Percentiles rank a stretch among this genome's conserved stretches.
Evolutionary conservation across 2,797 vertebrate genomes (phyloP).

Genomic region (Ctenopoma multispine): DNA sequence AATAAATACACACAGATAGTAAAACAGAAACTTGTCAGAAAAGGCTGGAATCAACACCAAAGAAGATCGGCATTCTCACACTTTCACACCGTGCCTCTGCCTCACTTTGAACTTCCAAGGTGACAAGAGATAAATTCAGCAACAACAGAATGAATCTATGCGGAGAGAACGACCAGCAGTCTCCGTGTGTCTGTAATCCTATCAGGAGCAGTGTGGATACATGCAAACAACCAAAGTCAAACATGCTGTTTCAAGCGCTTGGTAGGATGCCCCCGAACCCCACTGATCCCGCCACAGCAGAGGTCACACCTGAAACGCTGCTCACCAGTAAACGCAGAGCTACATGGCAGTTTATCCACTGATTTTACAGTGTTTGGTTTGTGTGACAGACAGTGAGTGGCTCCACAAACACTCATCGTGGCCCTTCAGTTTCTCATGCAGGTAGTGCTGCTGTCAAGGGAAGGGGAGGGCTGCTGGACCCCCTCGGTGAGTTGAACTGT

Average conservation of each 20-base stretch:
- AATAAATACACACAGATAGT: not conserved
- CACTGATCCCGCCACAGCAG: conserved; percentile 5
- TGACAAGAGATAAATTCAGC: conserved; percentile 62
- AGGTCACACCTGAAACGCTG: not conserved
- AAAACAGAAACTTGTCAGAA: not conserved
- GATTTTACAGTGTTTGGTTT: not conserved
- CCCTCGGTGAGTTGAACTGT: conserved; percentile 77
- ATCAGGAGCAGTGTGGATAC: conserved; percentile 67
- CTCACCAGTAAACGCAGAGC: not conserved
- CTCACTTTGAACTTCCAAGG: conserved; percentile 79
- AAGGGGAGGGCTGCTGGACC: conserved; percentile 43
- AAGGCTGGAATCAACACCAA: conserved; percentile 47
- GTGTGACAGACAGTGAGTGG: not conserved
- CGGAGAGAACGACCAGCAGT: conserved; percentile 70
- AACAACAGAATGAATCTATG: conserved; percentile 60
- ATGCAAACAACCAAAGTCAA: conserved; percentile 65
- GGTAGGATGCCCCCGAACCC: conserved; percentile 40
- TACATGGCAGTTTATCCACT: not conserved
- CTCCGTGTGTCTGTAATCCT: conserved; percentile 63
- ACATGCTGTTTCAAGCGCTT: conserved; percentile 53
- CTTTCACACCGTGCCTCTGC: conserved; percentile 34
- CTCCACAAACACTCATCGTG: conserved; percentile 2
- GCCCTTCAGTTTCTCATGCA: conserved; percentile 52
- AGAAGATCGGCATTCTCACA: conserved; percentile 37
- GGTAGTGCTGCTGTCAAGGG: conserved; percentile 54